Evolutionary conservation across 2,113 vertebrate species (phyloP).

Genomic region (Oncorhynchus tshawytscha): DNA sequence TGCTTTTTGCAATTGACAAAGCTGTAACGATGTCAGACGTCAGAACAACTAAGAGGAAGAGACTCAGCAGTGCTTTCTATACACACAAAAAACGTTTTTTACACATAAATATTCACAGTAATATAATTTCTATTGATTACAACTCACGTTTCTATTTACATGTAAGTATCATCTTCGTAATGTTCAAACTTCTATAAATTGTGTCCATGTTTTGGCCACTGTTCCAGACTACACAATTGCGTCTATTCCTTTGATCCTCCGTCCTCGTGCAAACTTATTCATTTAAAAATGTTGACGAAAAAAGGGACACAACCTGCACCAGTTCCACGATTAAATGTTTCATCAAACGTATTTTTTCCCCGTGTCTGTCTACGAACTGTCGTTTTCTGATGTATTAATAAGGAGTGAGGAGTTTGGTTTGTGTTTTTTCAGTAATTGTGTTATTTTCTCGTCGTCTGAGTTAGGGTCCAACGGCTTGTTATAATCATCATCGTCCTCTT

Average conservation of each 20-base stretch:
- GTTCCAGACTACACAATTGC: constrained; percentile 38
- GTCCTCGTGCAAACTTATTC: constrained; percentile 46
- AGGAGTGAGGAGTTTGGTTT: constrained; percentile 80
- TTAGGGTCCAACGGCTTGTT: constrained; percentile 97
- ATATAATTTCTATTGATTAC: constrained; percentile 78
- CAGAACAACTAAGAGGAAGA: constrained; percentile 15
- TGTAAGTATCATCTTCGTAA: constrained; percentile 60
- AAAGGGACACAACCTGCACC: constrained; percentile 40
- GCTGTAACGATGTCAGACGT: constrained; percentile 8
- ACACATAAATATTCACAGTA: constrained; percentile 90
- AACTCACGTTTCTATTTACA: constrained; percentile 88
- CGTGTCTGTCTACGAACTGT: constrained; percentile 78
- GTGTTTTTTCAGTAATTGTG: constrained; percentile 94
- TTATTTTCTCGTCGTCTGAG: constrained; percentile 96
- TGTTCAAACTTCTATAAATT: constrained; percentile 32
- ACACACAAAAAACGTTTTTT: constrained; percentile 68
- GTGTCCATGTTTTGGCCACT: constrained; percentile 41
- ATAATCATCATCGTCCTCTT: constrained; percentile 96
- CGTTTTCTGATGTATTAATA: constrained; percentile 83
- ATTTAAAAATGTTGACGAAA: constrained; percentile 7
- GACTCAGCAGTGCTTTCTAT: constrained; percentile 53
- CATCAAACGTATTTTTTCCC: constrained; percentile 28
- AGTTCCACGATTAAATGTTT: constrained; percentile 14
- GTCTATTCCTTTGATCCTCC: constrained; percentile 30
- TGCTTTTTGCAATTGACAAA: background rate